phyloP scores from a whole-genome alignment of 2,113 vertebrate genomes.

The Serilophus lunatus region DNA sequence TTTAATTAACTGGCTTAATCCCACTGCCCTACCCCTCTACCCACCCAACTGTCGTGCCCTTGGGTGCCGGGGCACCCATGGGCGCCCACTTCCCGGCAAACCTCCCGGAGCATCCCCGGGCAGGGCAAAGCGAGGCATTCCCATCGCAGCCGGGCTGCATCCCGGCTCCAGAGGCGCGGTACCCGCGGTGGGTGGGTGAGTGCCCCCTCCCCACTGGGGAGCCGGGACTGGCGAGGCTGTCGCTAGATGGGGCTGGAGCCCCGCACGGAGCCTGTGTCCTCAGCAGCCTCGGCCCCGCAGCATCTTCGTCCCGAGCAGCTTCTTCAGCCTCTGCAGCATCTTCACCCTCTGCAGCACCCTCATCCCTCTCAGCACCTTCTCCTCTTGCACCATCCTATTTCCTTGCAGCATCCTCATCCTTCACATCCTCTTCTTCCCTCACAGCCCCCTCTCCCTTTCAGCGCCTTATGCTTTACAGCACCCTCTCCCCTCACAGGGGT shows the following conservation, averaged over 20 bases:
- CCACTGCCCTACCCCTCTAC: not conserved
- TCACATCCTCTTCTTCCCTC: not conserved
- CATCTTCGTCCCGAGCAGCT: accelerated
- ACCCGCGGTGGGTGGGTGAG: not conserved
- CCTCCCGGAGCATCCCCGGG: accelerated
- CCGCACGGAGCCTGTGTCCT: not conserved
- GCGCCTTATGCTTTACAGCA: no score
- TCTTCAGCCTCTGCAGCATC: not conserved
- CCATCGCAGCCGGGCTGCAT: not conserved
- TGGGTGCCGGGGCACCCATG: not conserved
- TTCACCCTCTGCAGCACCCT: accelerated
- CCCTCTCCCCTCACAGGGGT: no score
- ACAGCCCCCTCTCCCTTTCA: accelerated
- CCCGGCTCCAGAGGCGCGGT: not conserved
- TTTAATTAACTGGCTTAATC: slow-evolving; percentile 53
- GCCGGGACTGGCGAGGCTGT: not conserved
- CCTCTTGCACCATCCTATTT: not conserved
- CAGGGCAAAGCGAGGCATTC: not conserved
- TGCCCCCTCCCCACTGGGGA: not conserved
- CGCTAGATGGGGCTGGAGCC: not conserved
- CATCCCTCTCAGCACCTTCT: not conserved
- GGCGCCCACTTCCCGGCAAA: not conserved
- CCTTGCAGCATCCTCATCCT: accelerated
- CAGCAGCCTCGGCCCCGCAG: not conserved
- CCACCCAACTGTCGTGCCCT: no score